Percentiles rank a stretch among this genome's conserved stretches.
phyloP scores from a whole-genome alignment of 1,140 invertebrate species.

The Hycleus cichorii region DNA sequence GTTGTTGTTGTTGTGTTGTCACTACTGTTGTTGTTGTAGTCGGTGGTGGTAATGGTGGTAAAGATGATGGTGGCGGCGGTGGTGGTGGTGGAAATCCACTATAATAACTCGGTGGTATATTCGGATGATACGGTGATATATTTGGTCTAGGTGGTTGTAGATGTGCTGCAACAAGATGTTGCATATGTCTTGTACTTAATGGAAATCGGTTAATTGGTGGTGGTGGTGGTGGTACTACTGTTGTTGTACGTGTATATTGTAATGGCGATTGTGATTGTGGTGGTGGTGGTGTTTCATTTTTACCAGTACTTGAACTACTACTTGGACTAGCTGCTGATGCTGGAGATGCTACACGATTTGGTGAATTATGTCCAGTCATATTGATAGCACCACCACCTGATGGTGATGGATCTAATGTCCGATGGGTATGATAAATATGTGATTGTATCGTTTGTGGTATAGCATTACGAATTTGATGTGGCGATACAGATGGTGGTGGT shows the following conservation, averaged over 20 bases:
- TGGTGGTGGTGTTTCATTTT: no score
- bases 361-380: slow-evolving; percentile 26
- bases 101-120: slow-evolving; percentile 19
- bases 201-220: slow-evolving; percentile 37
- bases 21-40: neutral
- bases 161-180: slow-evolving; percentile 22
- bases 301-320: neutral
- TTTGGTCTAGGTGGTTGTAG: slow-evolving; percentile 13
- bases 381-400: slow-evolving; percentile 47
- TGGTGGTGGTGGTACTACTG: slow-evolving; percentile 31
- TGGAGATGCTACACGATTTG: slow-evolving; percentile 29
- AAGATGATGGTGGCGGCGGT: neutral
- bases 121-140: slow-evolving; percentile 21
- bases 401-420: slow-evolving; percentile 50
- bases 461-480: neutral
- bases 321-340: slow-evolving; percentile 39
- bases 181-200: slow-evolving; percentile 2
- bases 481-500: slow-evolving; percentile 3
- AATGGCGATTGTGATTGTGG: no score
- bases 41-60: neutral
- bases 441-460: slow-evolving; percentile 4
- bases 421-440: slow-evolving; percentile 46
- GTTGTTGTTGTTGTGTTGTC: slow-evolving; percentile 29
- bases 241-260: neutral
- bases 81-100: slow-evolving; percentile 3